Base-by-base conservation (phyloP, 1,140 invertebrate genomes). In the Cyphomyrmex costatus region DNA sequence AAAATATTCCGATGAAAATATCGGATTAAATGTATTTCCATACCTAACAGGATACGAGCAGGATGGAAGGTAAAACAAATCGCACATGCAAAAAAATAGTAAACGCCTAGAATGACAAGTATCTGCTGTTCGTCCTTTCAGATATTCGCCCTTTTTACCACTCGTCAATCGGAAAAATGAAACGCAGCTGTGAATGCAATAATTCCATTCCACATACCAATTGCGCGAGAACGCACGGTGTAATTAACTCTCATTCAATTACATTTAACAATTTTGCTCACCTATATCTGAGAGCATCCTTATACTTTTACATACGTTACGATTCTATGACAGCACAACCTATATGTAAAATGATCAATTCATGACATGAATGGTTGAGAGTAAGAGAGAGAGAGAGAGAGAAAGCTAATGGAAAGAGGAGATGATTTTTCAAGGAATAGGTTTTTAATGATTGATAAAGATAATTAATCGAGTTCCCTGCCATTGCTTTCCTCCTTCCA, bases 371-470 rank as follows among this genome's bases (percentile, higher is more conserved):
- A 30, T 24, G 36, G 16, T 42, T 42, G 42, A 19, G 33, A 49
- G 27, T 12, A 10, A 10, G 27, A 27, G 21, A 3, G 7, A n/a
- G 24, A 6, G 24, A 51, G 27, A 49, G 46, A 49, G 46, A 49
- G 46, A 49, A 6, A 24, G 53, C 3, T 19, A 12, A 66, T 66
- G 49, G 53, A 86, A 49, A 66, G 60, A 85, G 61, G 46, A 76
- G 56, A 66, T 53, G 60, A 74, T 90, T 78, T 74, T 86, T 89
- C 76, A 80, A 90, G 85, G 51, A 90, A 87, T 89, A 78, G 74
- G 61, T 89, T 89, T 89, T 88, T 89, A 89, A 89, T 89, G 87
- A 89, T 89, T 89, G 88, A 89, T 89, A 89, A 89, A 89, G 87
- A 89, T 89, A 89, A 89, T 89, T 89, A 89, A 89, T 84, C 63